Evolutionary conservation across 2,888 invertebrate species (phyloP).

Genomic region (Tortrix viridana): DNA sequence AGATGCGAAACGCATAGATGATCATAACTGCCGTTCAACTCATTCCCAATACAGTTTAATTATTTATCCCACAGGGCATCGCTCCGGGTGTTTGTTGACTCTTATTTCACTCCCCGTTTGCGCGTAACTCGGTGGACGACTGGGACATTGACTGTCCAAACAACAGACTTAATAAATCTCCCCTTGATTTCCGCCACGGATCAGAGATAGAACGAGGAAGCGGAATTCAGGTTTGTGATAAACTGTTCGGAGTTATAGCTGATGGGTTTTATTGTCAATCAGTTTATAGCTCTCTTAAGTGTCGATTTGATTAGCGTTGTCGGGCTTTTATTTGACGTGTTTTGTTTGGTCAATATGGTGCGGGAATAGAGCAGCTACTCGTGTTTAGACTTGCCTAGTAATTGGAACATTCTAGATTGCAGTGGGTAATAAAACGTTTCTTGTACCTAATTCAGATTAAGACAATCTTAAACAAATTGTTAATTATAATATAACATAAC

Average conservation of each 20-base stretch:
- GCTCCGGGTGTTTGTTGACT: conserved; percentile 73
- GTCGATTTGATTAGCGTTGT: conserved; percentile 24
- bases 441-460: too few relatives aligned
- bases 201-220: conserved; percentile 59
- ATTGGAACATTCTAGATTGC: not conserved
- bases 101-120: conserved; percentile 61
- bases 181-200: conserved; percentile 63
- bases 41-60: too few relatives aligned
- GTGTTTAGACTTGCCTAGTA: too few relatives aligned
- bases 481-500: too few relatives aligned
- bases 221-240: conserved; percentile 52
- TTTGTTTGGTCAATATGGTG: not conserved
- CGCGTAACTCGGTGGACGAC: conserved; percentile 68
- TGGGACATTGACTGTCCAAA: conserved; percentile 66
- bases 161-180: conserved; percentile 72
- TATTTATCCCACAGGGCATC: conserved; percentile 50
- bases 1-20: too few relatives aligned
- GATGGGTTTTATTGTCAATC: conserved; percentile 36
- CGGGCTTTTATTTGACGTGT: conserved; percentile 5
- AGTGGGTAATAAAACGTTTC: not conserved
- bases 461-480: too few relatives aligned
- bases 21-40: too few relatives aligned
- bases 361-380: too few relatives aligned
- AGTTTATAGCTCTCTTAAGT: conserved; percentile 23
- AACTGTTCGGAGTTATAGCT: conserved; percentile 47